Evolutionary conservation across 2,113 vertebrate genomes (phyloP).

Genomic region (Xiphorhynchus elegans): DNA sequence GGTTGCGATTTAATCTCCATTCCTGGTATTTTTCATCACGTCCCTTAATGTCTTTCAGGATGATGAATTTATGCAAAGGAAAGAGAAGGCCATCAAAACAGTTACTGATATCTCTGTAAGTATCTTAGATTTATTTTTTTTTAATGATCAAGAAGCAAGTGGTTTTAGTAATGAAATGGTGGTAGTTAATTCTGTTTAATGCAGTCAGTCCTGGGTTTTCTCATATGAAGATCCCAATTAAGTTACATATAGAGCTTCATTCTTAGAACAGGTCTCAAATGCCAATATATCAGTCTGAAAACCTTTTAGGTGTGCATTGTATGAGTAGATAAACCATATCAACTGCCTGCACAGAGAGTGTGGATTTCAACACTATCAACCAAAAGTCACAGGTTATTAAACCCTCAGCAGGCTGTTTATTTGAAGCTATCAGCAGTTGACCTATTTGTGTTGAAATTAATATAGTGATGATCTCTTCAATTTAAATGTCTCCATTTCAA

Average conservation of each 20-base stretch:
- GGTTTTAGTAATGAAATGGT: neutral
- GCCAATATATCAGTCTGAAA: neutral
- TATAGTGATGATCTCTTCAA: neutral
- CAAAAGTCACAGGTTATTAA: neutral
- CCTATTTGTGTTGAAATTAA: neutral
- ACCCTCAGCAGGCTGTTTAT: neutral
- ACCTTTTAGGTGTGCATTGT: neutral
- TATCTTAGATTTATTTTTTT: neutral
- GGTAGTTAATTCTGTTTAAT: neutral
- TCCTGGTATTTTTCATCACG: neutral
- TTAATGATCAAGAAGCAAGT: neutral
- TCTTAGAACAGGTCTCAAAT: neutral
- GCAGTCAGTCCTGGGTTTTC: neutral
- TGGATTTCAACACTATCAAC: neutral
- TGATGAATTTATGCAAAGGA: constrained; percentile 87
- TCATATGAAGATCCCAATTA: neutral
- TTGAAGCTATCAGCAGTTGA: neutral
- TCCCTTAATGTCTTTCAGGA: constrained; percentile 77
- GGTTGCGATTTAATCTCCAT: neutral
- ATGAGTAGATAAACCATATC: neutral
- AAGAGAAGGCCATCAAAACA: constrained; percentile 81
- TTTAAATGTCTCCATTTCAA: neutral
- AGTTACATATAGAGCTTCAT: neutral
- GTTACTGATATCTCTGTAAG: constrained; percentile 87
- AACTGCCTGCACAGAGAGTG: neutral